phyloP scores from a whole-genome alignment of 2,888 invertebrate genomes.

The Platerodrilus igneus region DNA sequence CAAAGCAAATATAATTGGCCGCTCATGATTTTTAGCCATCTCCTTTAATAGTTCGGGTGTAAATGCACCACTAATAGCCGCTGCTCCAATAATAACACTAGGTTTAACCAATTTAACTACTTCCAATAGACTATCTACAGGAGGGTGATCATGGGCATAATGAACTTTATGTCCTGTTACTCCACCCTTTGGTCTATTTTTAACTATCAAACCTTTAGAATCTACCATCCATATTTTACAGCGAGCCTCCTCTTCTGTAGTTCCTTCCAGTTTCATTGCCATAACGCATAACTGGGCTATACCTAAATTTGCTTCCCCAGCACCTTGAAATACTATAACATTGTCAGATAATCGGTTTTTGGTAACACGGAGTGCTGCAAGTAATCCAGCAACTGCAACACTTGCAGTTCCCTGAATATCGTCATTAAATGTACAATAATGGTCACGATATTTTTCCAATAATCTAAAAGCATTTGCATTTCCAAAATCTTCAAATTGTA shows the following conservation, averaged over 20 bases:
- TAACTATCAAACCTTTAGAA: slow-evolving; percentile 90
- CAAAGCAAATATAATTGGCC: slow-evolving; percentile 93
- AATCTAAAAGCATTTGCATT: slow-evolving; percentile 95
- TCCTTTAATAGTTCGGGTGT: slow-evolving; percentile 76
- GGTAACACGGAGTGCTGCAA: slow-evolving; percentile 82
- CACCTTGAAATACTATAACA: slow-evolving; percentile 89
- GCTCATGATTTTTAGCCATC: slow-evolving; percentile 80
- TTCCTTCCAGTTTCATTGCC: slow-evolving; percentile 90
- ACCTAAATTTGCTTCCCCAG: slow-evolving; percentile 73
- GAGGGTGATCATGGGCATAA: slow-evolving; percentile 75
- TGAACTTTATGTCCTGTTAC: slow-evolving; percentile 72
- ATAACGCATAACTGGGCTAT: slow-evolving; percentile 89
- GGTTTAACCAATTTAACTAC: slow-evolving; percentile 81
- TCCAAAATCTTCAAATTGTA: slow-evolving; percentile 97
- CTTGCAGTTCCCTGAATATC: slow-evolving; percentile 98
- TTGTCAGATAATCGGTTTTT: slow-evolving; percentile 78
- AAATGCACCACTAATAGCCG: slow-evolving; percentile 93
- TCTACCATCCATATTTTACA: slow-evolving; percentile 92
- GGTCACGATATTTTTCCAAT: slow-evolving; percentile 80
- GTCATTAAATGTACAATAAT: slow-evolving; percentile 96
- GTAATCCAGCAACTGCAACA: slow-evolving; percentile 90
- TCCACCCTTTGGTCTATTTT: slow-evolving; percentile 78
- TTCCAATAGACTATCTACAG: slow-evolving; percentile 73
- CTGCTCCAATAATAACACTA: slow-evolving; percentile 88
- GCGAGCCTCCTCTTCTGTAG: slow-evolving; percentile 66